Evolutionary conservation across 2,888 invertebrate genomes (phyloP).

Genomic region (Malthinus flaveolus): DNA sequence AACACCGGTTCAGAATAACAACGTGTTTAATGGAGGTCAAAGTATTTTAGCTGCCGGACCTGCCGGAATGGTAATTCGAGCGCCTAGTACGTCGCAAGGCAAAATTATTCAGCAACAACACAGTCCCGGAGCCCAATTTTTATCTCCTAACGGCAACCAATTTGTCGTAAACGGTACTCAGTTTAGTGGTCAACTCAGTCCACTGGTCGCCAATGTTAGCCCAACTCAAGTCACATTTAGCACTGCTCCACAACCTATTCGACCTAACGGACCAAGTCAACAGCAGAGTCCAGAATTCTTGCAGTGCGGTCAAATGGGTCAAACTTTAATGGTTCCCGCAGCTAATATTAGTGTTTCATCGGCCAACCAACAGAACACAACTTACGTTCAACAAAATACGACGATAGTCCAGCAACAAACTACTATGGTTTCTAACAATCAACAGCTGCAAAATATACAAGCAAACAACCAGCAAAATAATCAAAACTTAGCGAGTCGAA

Average conservation of each 20-base stretch:
- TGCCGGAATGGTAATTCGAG: constrained; percentile 77
- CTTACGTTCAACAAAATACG: constrained; percentile 83
- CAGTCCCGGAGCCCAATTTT: constrained; percentile 70
- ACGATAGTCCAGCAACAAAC: constrained; percentile 84
- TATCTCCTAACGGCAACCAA: constrained; percentile 74
- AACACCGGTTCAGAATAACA: constrained; percentile 70
- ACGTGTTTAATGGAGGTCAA: constrained; percentile 65
- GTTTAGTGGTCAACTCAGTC: constrained; percentile 77
- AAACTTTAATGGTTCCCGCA: constrained; percentile 71
- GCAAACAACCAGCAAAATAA: constrained; percentile 49
- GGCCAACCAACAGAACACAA: constrained; percentile 65
- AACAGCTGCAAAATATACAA: constrained; percentile 56
- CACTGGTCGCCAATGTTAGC: constrained; percentile 73
- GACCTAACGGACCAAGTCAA: constrained; percentile 51
- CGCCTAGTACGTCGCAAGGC: constrained; percentile 69
- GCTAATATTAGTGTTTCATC: constrained; percentile 62
- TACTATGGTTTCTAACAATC: constrained; percentile 74
- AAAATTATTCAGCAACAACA: constrained; percentile 71
- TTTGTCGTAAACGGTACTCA: constrained; percentile 75
- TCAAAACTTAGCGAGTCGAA: constrained; percentile 45
- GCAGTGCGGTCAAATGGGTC: constrained; percentile 71
- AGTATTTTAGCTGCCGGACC: constrained; percentile 69
- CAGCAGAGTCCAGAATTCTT: constrained; percentile 70
- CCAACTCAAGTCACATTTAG: constrained; percentile 69
- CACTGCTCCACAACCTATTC: constrained; percentile 58